These are phyloP conservation scores for Pempheris klunzingeri DNA, from an alignment of 2,797 vertebrate species.

Conservation along the genomic window DNA sequence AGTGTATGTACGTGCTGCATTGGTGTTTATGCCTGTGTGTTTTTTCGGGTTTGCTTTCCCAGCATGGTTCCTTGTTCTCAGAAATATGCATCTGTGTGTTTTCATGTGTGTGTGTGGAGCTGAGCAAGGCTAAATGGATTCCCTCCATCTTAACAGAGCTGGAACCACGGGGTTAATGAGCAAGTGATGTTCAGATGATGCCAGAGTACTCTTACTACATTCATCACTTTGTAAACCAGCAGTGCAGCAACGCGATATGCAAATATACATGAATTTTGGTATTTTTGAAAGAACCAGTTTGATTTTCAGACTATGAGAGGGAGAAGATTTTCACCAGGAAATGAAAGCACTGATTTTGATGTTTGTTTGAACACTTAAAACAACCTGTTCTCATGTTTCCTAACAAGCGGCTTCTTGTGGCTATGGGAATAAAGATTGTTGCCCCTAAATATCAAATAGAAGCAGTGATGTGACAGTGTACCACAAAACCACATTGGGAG, in stretches of 20 bases:
- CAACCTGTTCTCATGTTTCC: neutral
- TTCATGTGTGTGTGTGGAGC: neutral
- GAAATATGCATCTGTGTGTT: neutral
- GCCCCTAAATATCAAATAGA: neutral
- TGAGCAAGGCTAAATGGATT: conserved; percentile 50
- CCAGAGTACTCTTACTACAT: conserved; percentile 24
- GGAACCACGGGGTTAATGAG: conserved; percentile 53
- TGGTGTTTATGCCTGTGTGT: neutral
- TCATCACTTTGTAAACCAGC: conserved; percentile 46
- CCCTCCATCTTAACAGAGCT: conserved; percentile 54
- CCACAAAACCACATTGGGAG: neutral
- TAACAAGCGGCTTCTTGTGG: neutral
- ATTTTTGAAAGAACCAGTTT: neutral
- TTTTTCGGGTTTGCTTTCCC: conserved; percentile 9
- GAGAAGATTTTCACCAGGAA: neutral
- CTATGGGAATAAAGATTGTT: neutral
- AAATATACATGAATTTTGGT: neutral
- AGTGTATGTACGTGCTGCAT: neutral
- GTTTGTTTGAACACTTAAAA: neutral
- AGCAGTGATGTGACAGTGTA: neutral
- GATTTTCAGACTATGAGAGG: neutral
- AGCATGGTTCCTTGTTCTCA: neutral
- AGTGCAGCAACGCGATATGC: neutral
- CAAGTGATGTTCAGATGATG: conserved; percentile 22
- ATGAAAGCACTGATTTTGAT: neutral